Conservation (phyloP, 2,888 invertebrate species). For the Ectobius pallidus region DNA sequence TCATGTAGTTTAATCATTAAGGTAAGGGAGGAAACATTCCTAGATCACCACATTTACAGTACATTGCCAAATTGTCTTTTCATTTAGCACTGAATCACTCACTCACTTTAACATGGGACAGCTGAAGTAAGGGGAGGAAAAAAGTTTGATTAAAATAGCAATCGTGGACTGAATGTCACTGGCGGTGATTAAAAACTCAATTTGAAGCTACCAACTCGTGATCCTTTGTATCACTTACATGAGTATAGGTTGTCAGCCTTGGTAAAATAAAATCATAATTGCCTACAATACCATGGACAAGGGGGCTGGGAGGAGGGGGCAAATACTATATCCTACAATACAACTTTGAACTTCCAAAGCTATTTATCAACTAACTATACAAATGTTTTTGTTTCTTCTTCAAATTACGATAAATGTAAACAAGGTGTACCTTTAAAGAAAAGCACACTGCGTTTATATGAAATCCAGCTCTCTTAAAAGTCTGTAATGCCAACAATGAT, state of each 20-base stretch:
- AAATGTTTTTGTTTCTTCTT: constrained; percentile 40
- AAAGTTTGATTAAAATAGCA: constrained; percentile 14
- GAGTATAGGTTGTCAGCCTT: constrained; percentile 15
- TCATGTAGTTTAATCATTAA: constrained; percentile 11
- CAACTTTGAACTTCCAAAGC: constrained; percentile 39
- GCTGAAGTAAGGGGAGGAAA: constrained; percentile 5
- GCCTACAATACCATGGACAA: constrained; percentile 34
- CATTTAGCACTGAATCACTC: not conserved
- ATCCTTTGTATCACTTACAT: not conserved
- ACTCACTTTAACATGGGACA: not conserved
- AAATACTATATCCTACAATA: constrained; percentile 34
- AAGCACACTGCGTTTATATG: constrained; percentile 24
- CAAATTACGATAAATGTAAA: constrained; percentile 42
- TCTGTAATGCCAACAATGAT: constrained; percentile 13
- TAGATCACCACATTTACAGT: constrained; percentile 20
- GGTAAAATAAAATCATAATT: not conserved
- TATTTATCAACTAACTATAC: constrained; percentile 43
- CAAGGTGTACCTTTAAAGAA: constrained; percentile 36
- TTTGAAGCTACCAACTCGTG: constrained; percentile 19
- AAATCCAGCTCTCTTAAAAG: constrained; percentile 14
- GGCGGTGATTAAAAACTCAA: constrained; percentile 13
- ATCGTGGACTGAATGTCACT: not conserved
- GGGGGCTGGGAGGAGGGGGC: constrained; percentile 26
- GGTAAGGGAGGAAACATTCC: constrained; percentile 10
- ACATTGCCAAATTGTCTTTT: constrained; percentile 20